These are phyloP conservation scores for Perca schrenkii DNA, from an alignment of 2,113 vertebrate genomes.

Conservation along the genomic window DNA sequence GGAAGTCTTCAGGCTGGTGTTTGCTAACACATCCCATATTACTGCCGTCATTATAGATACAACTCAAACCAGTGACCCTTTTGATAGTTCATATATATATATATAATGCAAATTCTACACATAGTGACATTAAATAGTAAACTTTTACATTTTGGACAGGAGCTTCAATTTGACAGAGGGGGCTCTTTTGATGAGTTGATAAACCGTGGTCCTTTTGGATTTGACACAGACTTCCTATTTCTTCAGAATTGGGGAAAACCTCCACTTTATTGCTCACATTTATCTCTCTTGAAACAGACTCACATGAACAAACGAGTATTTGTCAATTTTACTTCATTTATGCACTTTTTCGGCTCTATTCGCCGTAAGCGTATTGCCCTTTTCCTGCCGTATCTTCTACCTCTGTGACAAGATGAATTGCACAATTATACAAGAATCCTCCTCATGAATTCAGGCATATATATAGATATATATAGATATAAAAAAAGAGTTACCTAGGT, in stretches of 20 bases:
- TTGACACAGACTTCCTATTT: conserved; percentile 32
- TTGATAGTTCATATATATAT: conserved; percentile 49
- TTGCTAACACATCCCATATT: conserved; percentile 31
- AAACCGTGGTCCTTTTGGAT: conserved; percentile 32
- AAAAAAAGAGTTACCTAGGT: conserved; percentile 59
- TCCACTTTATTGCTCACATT: conserved; percentile 55
- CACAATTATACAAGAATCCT: conserved; percentile 49
- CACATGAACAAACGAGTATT: conserved; percentile 16
- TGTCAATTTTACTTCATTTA: conserved; percentile 24
- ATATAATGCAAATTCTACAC: conserved; percentile 60
- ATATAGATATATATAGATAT: conserved; percentile 27
- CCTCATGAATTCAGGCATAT: conserved; percentile 50
- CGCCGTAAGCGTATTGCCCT: conserved; percentile 23
- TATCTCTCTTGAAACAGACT: conserved; percentile 34
- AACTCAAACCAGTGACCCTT: conserved; percentile 50
- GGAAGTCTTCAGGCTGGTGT: conserved; percentile 45
- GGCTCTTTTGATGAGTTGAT: conserved; percentile 56
- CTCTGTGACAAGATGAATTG: conserved; percentile 49
- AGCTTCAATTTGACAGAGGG: conserved; percentile 57
- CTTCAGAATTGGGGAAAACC: conserved; percentile 15
- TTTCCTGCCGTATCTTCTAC: conserved; percentile 31
- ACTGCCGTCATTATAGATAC: conserved; percentile 25
- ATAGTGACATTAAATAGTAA: conserved; percentile 64
- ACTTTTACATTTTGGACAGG: conserved; percentile 68
- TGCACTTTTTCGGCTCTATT: conserved; percentile 33